Base-by-base conservation (phyloP, 2,113 vertebrate species). In the Arvicanthis niloticus region DNA sequence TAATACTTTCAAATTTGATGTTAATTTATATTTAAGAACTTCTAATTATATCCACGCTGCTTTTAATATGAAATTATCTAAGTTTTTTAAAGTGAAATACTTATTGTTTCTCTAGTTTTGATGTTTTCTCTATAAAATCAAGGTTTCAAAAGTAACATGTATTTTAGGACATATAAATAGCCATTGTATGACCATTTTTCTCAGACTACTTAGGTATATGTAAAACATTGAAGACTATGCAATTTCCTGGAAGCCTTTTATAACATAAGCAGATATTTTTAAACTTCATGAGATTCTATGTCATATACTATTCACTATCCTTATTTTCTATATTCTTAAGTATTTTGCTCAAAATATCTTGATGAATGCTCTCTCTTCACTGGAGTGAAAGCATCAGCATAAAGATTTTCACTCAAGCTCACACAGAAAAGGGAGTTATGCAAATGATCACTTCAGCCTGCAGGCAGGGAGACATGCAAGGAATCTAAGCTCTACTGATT, bases 361-460 rank as follows among this genome's bases (percentile, higher is more conserved):
- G 96, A 81, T 53, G 95, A 97, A 97, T 97, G 96, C 96, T 98
- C 98, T 98, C 95, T 97, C 87, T 97, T 95, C 89, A 95, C 94
- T 93, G 97, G 95, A 93, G 81, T 97, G 86, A 96, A 97, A 98
- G 97, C 97, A 97, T 97, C 81, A 97, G 89, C 91, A 96, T 95
- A 95, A 92, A 96, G 85, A 98, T 97, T 97, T 45, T 85, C 97
- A 95, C 97, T 84, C 78, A 97, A 94, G 62, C 80, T 12, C 2
- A 97, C 37, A 22, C 93, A 93, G 96, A 98, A 92, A 96, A 77
- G 96, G 91, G 72, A 94, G 60, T 87, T 91, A 86, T 97, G 97
- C n/a, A 91, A 97, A 94, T 84, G 89, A 89, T 96, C 88, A 89
- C 96, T 97, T 94, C 95, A 97, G 95, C 65, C 94, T 95, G 97